Evolutionary conservation across 2,888 invertebrate genomes (phyloP).

Genomic region (Archips crataeganus): DNA sequence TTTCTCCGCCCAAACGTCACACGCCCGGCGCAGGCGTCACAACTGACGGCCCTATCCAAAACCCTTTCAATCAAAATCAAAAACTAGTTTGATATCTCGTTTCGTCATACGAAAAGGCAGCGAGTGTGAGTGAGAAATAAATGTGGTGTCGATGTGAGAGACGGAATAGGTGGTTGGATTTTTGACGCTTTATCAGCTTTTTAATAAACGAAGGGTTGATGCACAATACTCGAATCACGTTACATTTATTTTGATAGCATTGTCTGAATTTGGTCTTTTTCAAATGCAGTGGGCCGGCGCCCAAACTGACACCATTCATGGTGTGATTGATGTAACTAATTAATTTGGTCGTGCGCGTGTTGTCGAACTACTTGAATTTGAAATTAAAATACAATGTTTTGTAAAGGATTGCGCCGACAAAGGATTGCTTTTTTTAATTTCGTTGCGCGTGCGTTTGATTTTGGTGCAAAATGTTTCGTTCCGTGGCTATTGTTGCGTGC

Average conservation of each 20-base stretch:
- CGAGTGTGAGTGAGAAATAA: conserved; percentile 20
- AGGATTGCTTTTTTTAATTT: conserved; percentile 38
- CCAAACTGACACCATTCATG: conserved; percentile 72
- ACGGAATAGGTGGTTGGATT: conserved; percentile 43
- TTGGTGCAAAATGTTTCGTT: conserved; percentile 36
- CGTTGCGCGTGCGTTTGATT: conserved; percentile 36
- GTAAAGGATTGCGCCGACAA: conserved; percentile 40
- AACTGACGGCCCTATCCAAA: conserved; percentile 48
- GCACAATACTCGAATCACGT: conserved; percentile 80
- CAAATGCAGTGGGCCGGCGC: conserved; percentile 74
- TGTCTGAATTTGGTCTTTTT: conserved; percentile 62
- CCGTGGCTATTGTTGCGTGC: conserved; percentile 31
- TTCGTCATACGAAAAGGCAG: background rate
- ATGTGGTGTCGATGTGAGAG: background rate
- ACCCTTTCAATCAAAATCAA: conserved; percentile 12
- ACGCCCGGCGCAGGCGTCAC: conserved; percentile 65
- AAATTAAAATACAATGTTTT: conserved; percentile 63
- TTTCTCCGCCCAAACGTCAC: conserved; percentile 68
- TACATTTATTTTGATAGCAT: conserved; percentile 69
- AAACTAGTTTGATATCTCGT: background rate
- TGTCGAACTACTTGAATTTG: conserved; percentile 68
- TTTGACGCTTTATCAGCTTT: conserved; percentile 51
- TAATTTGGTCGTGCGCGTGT: conserved; percentile 78
- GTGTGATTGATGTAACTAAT: conserved; percentile 84
- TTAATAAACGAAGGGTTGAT: conserved; percentile 66